Conservation (phyloP, 2,888 invertebrate genomes). For the Ormyrus pomaceus region DNA sequence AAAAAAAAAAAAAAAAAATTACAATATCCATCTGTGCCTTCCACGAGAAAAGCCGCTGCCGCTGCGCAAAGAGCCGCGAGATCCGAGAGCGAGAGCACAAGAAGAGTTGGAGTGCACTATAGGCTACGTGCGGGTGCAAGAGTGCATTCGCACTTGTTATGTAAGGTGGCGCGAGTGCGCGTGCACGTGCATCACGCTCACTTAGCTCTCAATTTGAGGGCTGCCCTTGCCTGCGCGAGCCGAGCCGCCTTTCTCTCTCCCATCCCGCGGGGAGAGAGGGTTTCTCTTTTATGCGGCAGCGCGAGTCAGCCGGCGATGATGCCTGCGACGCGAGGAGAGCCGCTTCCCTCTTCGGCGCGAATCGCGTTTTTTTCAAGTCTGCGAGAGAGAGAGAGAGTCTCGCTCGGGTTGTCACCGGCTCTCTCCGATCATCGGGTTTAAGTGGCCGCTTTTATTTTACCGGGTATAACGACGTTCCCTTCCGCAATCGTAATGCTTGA, state of each 20-base stretch:
- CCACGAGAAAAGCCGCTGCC: background rate
- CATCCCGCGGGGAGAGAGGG: background rate
- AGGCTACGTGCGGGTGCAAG: background rate
- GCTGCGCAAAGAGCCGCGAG: background rate
- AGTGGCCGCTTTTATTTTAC: too few species aligned
- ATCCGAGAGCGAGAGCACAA: background rate
- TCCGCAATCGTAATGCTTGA: too few species aligned
- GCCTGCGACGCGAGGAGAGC: too few species aligned
- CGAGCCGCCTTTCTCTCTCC: conserved; percentile 26
- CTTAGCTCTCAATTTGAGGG: conserved; percentile 60
- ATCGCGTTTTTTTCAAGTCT: too few species aligned
- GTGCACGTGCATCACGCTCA: conserved; percentile 59
- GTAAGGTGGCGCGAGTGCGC: conserved; percentile 6
- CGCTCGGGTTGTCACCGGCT: conserved; percentile 16
- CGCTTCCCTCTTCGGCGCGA: too few species aligned
- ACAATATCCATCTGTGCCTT: background rate
- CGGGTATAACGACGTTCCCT: too few species aligned
- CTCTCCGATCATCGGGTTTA: background rate
- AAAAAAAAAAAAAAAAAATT: too few species aligned
- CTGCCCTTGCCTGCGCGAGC: background rate
- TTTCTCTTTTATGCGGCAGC: background rate
- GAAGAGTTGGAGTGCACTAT: background rate
- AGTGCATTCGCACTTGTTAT: conserved; percentile 39
- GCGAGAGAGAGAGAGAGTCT: too few species aligned
- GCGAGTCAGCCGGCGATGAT: too few species aligned